Evolutionary conservation across 2,113 vertebrate species (phyloP).

Genomic region (Atlantisia rogersi): DNA sequence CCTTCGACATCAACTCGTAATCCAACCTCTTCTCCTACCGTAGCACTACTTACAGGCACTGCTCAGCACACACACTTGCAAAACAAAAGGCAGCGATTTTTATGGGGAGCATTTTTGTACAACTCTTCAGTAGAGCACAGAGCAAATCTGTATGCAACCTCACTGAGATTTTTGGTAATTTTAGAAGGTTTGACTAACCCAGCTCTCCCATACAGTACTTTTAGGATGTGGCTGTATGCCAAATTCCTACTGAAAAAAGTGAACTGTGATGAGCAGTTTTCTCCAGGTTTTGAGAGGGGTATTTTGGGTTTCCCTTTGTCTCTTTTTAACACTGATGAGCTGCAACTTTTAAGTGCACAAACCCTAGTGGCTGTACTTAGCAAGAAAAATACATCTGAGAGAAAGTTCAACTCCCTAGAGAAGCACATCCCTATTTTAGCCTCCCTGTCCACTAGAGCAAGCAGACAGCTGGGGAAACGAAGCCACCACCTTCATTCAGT

Average conservation of each 20-base stretch:
- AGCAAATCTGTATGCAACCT: not conserved
- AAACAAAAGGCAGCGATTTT: not conserved
- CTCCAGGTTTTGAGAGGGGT: not conserved
- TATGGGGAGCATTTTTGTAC: not conserved
- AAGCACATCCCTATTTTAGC: constrained; percentile 11
- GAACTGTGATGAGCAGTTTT: not conserved
- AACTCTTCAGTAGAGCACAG: not conserved
- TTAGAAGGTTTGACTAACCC: not conserved
- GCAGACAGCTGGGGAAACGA: constrained; percentile 24
- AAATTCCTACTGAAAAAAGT: not conserved
- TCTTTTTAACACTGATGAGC: not conserved
- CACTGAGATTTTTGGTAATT: not conserved
- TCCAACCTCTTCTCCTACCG: not conserved
- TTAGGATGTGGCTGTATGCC: not conserved
- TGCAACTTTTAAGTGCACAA: not conserved
- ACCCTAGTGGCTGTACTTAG: constrained; percentile 1
- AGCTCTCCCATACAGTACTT: not conserved
- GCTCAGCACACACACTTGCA: not conserved
- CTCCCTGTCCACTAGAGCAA: not conserved
- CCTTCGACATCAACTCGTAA: not conserved
- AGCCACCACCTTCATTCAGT: not conserved
- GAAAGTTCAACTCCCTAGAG: constrained; percentile 1
- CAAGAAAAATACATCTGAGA: constrained; percentile 9
- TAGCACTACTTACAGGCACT: not conserved
- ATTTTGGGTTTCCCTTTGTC: constrained; percentile 6